These are phyloP conservation scores for Ophonus ardosiacus DNA, from an alignment of 2,888 invertebrate species.

Conservation along the genomic window DNA sequence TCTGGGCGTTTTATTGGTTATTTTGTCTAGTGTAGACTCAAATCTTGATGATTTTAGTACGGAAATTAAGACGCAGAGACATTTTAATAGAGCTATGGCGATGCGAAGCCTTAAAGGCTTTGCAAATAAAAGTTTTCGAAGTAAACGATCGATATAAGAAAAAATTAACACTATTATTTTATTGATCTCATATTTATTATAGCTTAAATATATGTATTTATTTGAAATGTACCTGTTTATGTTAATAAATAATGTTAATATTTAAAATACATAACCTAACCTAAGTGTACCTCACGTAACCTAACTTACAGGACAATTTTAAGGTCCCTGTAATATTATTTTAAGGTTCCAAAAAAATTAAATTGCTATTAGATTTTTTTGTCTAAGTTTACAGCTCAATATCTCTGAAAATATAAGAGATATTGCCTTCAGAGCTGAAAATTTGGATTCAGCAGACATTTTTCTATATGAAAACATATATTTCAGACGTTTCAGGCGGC, in stretches of 20 bases:
- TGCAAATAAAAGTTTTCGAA: conserved; percentile 68
- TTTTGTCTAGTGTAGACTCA: conserved; percentile 85
- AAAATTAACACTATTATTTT: neutral
- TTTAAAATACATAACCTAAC: no score
- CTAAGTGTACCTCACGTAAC: no score
- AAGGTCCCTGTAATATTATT: no score
- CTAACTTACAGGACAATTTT: no score
- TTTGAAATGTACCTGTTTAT: neutral
- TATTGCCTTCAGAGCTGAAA: no score
- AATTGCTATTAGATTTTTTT: no score
- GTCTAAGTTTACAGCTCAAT: no score
- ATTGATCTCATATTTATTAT: neutral
- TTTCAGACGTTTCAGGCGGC: no score
- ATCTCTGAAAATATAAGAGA: no score
- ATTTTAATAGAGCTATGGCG: conserved; percentile 93
- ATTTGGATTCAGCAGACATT: no score
- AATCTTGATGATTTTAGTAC: conserved; percentile 68
- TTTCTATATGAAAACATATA: no score
- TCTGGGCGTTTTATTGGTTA: conserved; percentile 89
- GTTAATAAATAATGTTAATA: neutral
- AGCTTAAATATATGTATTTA: neutral
- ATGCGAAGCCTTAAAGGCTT: conserved; percentile 87
- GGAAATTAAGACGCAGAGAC: conserved; percentile 85
- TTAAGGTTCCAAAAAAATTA: no score
- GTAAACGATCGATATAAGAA: neutral